Evolutionary conservation across 1,140 invertebrate genomes (phyloP).

Genomic region (Drosophila sp.): DNA sequence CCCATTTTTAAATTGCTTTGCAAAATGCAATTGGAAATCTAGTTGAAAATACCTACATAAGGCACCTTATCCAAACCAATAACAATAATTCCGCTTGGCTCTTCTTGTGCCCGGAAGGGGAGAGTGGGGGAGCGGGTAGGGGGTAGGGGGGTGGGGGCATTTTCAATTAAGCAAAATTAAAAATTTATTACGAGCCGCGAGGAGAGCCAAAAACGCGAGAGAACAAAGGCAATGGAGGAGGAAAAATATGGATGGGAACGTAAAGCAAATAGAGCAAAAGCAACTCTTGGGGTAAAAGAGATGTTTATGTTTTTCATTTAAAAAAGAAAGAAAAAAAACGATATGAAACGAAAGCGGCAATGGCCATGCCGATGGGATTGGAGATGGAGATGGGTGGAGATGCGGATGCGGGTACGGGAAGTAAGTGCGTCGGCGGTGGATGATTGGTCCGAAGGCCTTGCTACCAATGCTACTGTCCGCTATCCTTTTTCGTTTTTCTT

Average conservation of each 20-base stretch:
- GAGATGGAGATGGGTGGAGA: neutral
- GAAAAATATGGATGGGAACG: conserved; percentile 14
- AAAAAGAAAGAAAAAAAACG: conserved; percentile 45
- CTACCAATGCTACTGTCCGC: conserved; percentile 30
- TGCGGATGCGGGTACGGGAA: conserved; percentile 1
- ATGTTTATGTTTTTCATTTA: conserved; percentile 75
- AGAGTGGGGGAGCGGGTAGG: neutral
- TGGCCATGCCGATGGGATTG: neutral
- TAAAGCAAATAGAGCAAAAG: conserved; percentile 45
- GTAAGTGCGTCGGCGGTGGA: conserved; percentile 69
- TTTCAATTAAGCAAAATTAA: conserved; percentile 81
- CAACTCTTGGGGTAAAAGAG: conserved; percentile 52
- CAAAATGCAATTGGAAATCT: conserved; percentile 7
- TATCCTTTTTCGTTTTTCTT: conserved; percentile 32
- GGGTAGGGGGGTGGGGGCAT: conserved; percentile 30
- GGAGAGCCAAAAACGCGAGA: conserved; percentile 38
- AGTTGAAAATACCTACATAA: conserved; percentile 12
- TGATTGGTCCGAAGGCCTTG: conserved; percentile 59
- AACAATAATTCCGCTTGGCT: conserved; percentile 43
- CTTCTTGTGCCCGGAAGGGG: conserved; percentile 29
- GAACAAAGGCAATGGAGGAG: conserved; percentile 60
- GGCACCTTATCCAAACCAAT: conserved; percentile 24
- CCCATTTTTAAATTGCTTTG: neutral
- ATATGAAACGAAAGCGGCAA: conserved; percentile 28
- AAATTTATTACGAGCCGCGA: conserved; percentile 73